A percentile compares a stretch with the other conserved stretches of the same genome.
Conservation (phyloP, 2,797 vertebrate species). For the Propithecus deckenii region DNA sequence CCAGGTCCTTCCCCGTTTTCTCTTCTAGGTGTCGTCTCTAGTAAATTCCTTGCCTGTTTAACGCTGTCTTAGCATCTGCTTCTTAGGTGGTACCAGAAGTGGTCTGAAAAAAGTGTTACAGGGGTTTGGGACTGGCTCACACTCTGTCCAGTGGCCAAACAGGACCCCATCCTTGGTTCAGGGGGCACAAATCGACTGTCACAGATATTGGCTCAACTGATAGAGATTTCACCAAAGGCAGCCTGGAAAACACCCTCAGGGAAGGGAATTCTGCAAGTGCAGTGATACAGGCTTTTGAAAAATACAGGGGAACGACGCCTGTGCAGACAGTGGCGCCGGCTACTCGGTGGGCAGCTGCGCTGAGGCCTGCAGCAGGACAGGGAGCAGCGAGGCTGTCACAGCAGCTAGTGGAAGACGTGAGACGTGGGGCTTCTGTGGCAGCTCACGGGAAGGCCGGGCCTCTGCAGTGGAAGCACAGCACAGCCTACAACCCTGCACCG, state of each 20-base stretch:
- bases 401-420: background rate
- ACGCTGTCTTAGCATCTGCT: background rate
- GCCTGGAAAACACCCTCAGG: background rate
- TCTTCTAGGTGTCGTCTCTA: background rate
- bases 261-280: background rate
- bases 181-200: background rate
- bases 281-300: background rate
- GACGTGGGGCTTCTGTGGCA: background rate
- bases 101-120: background rate
- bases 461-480: background rate
- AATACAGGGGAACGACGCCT: background rate
- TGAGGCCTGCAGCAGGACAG: background rate
- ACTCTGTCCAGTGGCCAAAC: background rate
- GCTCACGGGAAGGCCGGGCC: background rate
- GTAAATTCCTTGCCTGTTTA: background rate
- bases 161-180: background rate
- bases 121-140: background rate
- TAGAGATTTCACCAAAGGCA: background rate
- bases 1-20: background rate
- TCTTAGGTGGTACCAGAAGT: background rate
- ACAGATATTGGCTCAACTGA: background rate
- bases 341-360: background rate
- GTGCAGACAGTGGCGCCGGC: background rate
- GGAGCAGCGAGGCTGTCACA: background rate
- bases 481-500: background rate